A percentile compares a stretch with the other conserved stretches of the same genome.
These are phyloP conservation scores for Brachypterus glaber DNA, from an alignment of 2,888 invertebrate genomes.

Conservation along the genomic window DNA sequence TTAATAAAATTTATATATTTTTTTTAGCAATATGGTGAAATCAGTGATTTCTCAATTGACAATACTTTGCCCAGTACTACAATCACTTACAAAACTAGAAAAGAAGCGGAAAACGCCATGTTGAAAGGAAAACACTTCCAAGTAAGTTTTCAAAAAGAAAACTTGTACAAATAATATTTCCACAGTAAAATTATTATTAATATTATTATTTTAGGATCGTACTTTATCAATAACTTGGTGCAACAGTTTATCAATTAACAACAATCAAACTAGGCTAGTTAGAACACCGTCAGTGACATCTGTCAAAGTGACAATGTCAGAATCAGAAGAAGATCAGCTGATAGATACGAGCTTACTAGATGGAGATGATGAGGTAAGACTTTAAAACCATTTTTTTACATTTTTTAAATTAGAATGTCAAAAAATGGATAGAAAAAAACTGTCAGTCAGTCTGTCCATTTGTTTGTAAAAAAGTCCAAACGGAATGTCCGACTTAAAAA, in stretches of 20 bases:
- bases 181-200: neutral
- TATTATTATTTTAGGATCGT: constrained; percentile 30
- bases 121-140: constrained; percentile 68
- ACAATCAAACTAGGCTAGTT: constrained; percentile 30
- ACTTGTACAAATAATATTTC: too few species aligned
- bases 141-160: constrained; percentile 37
- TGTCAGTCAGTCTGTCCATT: too few species aligned
- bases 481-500: too few species aligned
- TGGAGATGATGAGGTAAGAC: constrained; percentile 39
- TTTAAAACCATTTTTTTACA: neutral
- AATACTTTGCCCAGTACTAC: constrained; percentile 65
- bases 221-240: constrained; percentile 41
- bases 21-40: constrained; percentile 74
- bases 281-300: constrained; percentile 28
- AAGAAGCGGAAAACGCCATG: constrained; percentile 70
- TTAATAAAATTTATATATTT: too few species aligned
- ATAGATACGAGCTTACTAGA: constrained; percentile 36
- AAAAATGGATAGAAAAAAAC: too few species aligned
- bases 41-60: constrained; percentile 70
- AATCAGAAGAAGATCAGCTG: constrained; percentile 40
- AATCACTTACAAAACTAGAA: constrained; percentile 63
- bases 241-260: constrained; percentile 25
- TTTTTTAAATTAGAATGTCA: neutral
- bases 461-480: too few species aligned
- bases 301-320: constrained; percentile 35